Evolutionary conservation across 2,888 invertebrate genomes (phyloP).

Genomic region (Athalia cordata): DNA sequence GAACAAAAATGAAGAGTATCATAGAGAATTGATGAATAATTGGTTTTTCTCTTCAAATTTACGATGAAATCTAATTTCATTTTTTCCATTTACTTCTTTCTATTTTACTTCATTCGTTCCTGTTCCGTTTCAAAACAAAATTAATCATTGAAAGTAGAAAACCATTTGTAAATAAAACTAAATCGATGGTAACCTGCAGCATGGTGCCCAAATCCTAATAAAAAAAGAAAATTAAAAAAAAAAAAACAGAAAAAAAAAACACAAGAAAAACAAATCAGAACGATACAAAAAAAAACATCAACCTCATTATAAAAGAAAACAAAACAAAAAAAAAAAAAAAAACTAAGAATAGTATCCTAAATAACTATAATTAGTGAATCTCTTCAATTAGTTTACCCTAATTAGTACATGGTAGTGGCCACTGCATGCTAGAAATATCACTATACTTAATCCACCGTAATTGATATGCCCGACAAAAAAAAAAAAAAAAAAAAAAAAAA

Average conservation of each 20-base stretch:
- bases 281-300: neutral
- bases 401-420: constrained; percentile 64
- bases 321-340: constrained; percentile 10
- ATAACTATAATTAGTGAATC: neutral
- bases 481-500: too few species aligned
- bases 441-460: constrained; percentile 42
- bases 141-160: too few species aligned
- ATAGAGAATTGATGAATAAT: too few species aligned
- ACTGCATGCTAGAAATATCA: constrained; percentile 66
- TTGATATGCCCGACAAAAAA: neutral
- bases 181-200: constrained; percentile 16
- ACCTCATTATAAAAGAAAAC: neutral
- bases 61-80: too few species aligned
- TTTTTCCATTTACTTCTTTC: too few species aligned
- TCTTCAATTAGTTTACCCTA: constrained; percentile 23
- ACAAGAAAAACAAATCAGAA: neutral
- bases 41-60: too few species aligned
- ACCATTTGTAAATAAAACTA: constrained; percentile 3
- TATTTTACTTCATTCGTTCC: too few species aligned
- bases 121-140: too few species aligned
- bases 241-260: neutral
- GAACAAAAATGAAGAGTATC: too few species aligned
- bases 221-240: neutral
- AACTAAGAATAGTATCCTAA: constrained; percentile 9
- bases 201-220: constrained; percentile 17